Percentiles rank a stretch among this genome's conserved stretches.
Evolutionary conservation across 2,797 vertebrate species (phyloP).

Genomic region (Hafferia zeledoni): DNA sequence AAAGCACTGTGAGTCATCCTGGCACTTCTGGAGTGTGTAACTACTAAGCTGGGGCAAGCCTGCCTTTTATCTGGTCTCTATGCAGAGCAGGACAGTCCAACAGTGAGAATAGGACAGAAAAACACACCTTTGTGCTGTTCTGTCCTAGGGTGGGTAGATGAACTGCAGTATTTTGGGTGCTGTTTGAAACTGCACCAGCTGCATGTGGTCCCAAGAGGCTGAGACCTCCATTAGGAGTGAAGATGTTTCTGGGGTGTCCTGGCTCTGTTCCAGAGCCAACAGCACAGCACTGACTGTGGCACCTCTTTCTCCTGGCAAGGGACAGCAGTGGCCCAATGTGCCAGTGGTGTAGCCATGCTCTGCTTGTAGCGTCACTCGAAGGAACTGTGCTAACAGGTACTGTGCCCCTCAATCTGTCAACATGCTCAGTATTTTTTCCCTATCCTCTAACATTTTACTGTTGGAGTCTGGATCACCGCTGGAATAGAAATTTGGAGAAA

Average conservation of each 20-base stretch:
- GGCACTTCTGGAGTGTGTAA: neutral
- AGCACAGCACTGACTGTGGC: rapidly evolving
- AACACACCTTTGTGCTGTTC: neutral
- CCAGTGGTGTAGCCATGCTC: neutral
- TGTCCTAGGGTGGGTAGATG: too few relatives aligned
- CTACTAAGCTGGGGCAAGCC: neutral
- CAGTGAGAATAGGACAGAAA: neutral
- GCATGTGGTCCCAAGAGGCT: neutral
- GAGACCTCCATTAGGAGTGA: rapidly evolving
- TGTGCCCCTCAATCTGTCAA: neutral
- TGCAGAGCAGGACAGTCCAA: neutral
- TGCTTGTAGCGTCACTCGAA: rapidly evolving
- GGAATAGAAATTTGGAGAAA: neutral
- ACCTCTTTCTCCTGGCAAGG: rapidly evolving
- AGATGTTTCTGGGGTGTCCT: rapidly evolving
- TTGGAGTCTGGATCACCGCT: neutral
- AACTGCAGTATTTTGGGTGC: neutral
- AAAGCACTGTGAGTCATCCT: neutral
- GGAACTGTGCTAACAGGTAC: rapidly evolving
- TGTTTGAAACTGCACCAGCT: neutral
- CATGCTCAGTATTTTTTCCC: neutral
- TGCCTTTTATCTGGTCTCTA: neutral
- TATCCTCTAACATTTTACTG: neutral
- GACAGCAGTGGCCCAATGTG: neutral
- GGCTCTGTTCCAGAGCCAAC: neutral